These are phyloP conservation scores for Argentina silus DNA, from an alignment of 2,797 vertebrate genomes.

Conservation along the genomic window DNA sequence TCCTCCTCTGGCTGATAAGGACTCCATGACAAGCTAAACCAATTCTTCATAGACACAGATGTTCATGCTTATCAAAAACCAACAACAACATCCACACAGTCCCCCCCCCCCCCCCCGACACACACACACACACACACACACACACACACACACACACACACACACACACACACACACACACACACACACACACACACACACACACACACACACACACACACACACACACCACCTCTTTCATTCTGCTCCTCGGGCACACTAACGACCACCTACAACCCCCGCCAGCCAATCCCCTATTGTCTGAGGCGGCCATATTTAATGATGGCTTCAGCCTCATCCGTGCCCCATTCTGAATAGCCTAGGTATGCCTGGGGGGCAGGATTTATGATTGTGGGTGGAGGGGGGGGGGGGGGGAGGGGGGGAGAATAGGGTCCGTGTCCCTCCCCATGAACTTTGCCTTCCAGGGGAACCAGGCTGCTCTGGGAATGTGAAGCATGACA, in stretches of 20 bases:
- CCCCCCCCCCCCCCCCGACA: no score
- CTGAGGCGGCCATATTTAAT: constrained; percentile 77
- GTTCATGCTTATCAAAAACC: no score
- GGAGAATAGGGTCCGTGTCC: constrained; percentile 57
- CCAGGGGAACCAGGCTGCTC: constrained; percentile 63
- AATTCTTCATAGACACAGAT: no score
- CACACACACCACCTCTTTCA: constrained; percentile 38
- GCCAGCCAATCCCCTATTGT: constrained; percentile 74
- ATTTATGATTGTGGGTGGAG: constrained; percentile 47
- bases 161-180: no score
- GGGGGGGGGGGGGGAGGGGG: constrained; percentile 23
- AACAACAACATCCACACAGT: no score
- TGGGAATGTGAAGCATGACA: constrained; percentile 79
- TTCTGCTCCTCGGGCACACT: constrained; percentile 75
- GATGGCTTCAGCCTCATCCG: constrained; percentile 73
- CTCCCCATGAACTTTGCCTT: constrained; percentile 51
- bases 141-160: no score
- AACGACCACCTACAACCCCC: constrained; percentile 72
- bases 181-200: no score
- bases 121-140: no score
- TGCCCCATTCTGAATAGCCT: constrained; percentile 72
- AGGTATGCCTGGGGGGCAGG: constrained; percentile 69
- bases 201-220: no score
- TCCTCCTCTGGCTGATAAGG: no score
- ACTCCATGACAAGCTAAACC: no score